Conservation (phyloP, 2,113 vertebrate species). For the Pseudonaja textilis region DNA sequence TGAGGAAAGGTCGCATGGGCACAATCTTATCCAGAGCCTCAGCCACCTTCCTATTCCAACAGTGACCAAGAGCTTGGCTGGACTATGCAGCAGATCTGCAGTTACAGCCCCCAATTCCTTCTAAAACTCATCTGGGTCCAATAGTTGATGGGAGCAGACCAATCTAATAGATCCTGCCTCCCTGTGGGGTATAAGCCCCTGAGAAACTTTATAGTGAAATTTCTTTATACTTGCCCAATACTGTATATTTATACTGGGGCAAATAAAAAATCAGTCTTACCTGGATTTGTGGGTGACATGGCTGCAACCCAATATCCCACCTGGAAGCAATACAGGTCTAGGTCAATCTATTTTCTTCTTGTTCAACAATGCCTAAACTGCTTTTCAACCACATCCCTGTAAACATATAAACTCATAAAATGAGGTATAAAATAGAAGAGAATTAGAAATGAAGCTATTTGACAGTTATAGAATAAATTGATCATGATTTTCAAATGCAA, state of each 20-base stretch:
- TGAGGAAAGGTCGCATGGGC: no score
- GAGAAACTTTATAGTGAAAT: neutral
- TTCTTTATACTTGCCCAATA: neutral
- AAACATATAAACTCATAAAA: constrained; percentile 17
- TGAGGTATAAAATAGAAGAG: neutral
- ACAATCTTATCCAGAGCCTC: no score
- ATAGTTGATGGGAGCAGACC: no score
- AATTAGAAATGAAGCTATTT: neutral
- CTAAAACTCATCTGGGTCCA: no score
- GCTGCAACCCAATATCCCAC: constrained; percentile 96
- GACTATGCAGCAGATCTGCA: no score
- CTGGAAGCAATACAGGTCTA: constrained; percentile 92
- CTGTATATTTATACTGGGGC: neutral
- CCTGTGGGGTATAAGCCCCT: no score
- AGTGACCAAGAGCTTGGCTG: no score
- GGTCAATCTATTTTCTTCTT: constrained; percentile 82
- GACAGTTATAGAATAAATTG: neutral
- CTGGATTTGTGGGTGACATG: constrained; percentile 88
- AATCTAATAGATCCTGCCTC: no score
- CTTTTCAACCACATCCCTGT: constrained; percentile 95
- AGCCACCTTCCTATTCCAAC: no score
- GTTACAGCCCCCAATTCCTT: no score
- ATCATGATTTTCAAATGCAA: neutral
- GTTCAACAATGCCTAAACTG: constrained; percentile 86
- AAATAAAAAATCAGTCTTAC: constrained; percentile 59